These are phyloP conservation scores for Tachycineta bicolor DNA, from an alignment of 2,113 vertebrate species.

Conservation along the genomic window DNA sequence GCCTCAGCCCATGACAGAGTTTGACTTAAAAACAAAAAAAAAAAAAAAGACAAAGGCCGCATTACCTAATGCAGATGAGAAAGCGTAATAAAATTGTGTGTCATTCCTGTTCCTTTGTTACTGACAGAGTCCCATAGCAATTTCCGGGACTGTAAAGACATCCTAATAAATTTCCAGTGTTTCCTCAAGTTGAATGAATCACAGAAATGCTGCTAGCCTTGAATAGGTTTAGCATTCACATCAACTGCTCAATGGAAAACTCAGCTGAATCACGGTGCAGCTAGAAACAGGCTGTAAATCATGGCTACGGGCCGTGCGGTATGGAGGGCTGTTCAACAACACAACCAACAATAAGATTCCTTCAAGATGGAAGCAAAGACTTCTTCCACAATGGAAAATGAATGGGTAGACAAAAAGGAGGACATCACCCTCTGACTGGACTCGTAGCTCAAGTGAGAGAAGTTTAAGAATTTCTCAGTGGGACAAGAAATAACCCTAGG, in stretches of 20 bases:
- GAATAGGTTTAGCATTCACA: slow-evolving; percentile 45
- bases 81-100: slow-evolving; percentile 54
- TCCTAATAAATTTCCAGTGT: slow-evolving; percentile 76
- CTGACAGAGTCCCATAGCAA: slow-evolving; percentile 69
- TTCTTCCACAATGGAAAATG: not conserved
- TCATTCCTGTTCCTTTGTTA: slow-evolving; percentile 69
- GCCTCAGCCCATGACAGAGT: not conserved
- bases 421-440: not conserved
- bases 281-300: slow-evolving; percentile 61
- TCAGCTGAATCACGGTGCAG: slow-evolving; percentile 40
- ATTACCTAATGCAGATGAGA: slow-evolving; percentile 61
- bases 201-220: slow-evolving; percentile 71
- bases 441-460: not conserved
- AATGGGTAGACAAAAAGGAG: not conserved
- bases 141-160: slow-evolving; percentile 75
- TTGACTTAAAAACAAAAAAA: slow-evolving; percentile 10
- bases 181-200: slow-evolving; percentile 70
- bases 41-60: not conserved
- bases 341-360: slow-evolving; percentile 26
- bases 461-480: not conserved
- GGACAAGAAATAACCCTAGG: not conserved
- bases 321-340: slow-evolving; percentile 6
- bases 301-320: not conserved
- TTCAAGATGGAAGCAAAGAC: slow-evolving; percentile 48
- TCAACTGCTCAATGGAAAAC: slow-evolving; percentile 64